These are phyloP conservation scores for Apodemia zela DNA, from an alignment of 2,888 invertebrate genomes.

Conservation along the genomic window DNA sequence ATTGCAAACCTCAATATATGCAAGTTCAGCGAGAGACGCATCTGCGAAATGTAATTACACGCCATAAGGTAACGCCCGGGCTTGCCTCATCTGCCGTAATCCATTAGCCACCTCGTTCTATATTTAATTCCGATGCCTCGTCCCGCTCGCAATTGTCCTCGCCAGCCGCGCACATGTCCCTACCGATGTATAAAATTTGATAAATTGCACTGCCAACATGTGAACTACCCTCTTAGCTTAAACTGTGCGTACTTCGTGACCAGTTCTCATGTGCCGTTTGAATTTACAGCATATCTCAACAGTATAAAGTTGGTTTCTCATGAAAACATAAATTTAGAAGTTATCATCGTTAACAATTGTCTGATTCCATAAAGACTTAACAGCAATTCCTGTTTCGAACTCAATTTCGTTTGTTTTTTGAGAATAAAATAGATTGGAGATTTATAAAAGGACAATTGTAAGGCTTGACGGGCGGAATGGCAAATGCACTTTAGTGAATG, in stretches of 20 bases:
- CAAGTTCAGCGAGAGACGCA: constrained; percentile 43
- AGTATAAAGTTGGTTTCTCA: constrained; percentile 35
- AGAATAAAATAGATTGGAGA: constrained; percentile 36
- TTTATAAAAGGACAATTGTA: constrained; percentile 45
- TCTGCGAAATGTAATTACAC: constrained; percentile 59
- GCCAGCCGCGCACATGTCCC: constrained; percentile 73
- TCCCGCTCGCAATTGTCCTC: constrained; percentile 61
- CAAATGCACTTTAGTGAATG: constrained; percentile 74
- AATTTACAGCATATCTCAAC: constrained; percentile 37
- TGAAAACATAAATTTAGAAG: constrained; percentile 39
- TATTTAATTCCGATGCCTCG: constrained; percentile 64
- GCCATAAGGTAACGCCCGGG: constrained; percentile 56
- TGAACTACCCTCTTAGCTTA: constrained; percentile 78
- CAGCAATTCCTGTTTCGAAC: constrained; percentile 32
- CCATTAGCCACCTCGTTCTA: constrained; percentile 71
- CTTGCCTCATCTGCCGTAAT: constrained; percentile 49
- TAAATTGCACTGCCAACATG: constrained; percentile 77
- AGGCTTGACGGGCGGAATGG: constrained; percentile 65
- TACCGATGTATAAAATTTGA: constrained; percentile 74
- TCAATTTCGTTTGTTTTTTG: constrained; percentile 30
- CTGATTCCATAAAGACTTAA: constrained; percentile 37
- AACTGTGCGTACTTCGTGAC: constrained; percentile 55
- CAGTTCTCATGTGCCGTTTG: constrained; percentile 28
- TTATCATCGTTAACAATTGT: constrained; percentile 59
- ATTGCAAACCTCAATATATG: constrained; percentile 12